Evolutionary conservation across 2,888 invertebrate species (phyloP).

Genomic region (Sympetrum striolatum): DNA sequence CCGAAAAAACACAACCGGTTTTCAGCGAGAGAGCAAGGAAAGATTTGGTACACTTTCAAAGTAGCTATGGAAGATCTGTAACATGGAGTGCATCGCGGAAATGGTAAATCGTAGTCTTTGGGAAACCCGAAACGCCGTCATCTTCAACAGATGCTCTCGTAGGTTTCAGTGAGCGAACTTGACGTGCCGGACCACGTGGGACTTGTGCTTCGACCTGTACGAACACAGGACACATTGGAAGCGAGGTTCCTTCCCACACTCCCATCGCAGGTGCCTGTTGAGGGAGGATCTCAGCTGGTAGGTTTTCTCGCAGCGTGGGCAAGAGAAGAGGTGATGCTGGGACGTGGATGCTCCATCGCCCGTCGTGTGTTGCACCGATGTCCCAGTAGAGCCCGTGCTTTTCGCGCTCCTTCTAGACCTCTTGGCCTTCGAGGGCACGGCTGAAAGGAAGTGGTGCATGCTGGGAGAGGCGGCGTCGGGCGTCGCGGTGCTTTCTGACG

Average conservation of each 20-base stretch:
- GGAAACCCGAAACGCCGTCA: background rate
- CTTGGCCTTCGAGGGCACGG: background rate
- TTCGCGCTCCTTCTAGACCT: slow-evolving; percentile 1
- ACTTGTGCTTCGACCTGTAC: slow-evolving; percentile 69
- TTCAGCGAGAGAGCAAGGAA: background rate
- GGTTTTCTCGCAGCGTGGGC: slow-evolving; percentile 54
- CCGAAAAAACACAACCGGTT: no score
- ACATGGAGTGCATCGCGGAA: background rate
- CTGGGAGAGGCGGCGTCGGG: background rate
- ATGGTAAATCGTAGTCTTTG: background rate
- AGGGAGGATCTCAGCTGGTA: slow-evolving; percentile 56
- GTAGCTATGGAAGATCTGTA: background rate
- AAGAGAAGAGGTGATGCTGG: slow-evolving; percentile 7
- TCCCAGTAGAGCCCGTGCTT: background rate
- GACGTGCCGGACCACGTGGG: slow-evolving; percentile 57
- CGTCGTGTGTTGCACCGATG: background rate
- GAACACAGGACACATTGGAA: slow-evolving; percentile 75
- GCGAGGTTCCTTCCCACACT: slow-evolving; percentile 71
- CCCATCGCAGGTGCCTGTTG: slow-evolving; percentile 59
- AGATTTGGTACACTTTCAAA: background rate
- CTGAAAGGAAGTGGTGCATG: background rate
- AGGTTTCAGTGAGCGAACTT: slow-evolving; percentile 53
- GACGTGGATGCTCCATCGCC: background rate
- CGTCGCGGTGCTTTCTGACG: background rate
- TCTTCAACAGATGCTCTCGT: background rate